Evolutionary conservation across 2,113 vertebrate genomes (phyloP), one percentile per base, ranked within the genome.

Genomic region (Myodes glareolus): DNA sequence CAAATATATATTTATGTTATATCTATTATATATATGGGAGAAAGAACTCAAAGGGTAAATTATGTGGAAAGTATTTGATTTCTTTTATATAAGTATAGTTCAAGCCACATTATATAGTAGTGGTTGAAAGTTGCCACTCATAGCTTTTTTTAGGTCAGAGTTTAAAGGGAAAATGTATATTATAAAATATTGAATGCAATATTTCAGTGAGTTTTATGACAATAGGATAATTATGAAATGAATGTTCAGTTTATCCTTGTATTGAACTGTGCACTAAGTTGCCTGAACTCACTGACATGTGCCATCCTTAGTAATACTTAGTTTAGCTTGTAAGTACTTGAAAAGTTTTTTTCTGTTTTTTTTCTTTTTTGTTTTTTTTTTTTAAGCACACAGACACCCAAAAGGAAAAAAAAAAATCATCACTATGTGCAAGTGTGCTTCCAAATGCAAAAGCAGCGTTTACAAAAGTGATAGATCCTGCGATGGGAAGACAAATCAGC

Each of bases 401-500:
- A n/a, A 88, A 97, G 98, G 4, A 7, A 90, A 91, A 97, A 98
- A 3, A 7, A 90, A 91, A 97, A 98, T 98, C 98, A 91, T 98
- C 82, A 65, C 58, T 97, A 93, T 97, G 97, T 97, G 95, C 97
- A 97, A 98, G 72, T 82, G 55, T 92, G 96, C 98, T 98, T 98
- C 98, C 97, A 96, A 98, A 98, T 98, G 98, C 97, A 98, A 98
- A 80, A 98, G 98, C 98, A 98, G 94, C 96, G 98, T 97, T 99
- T 97, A 97, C 98, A 98, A 98, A 97, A 97, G 97, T 98, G 98
- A 98, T 98, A 96, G 98, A 98, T 98, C 98, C 98, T 68, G 99
- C 98, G 98, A 96, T 95, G 98, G 99, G 98, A 99, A 99, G 99
- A 99, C 98, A 70, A 99, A 99, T 99, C 99, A 99, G 98, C 99